Percentiles rank a stretch among this genome's conserved stretches.
Evolutionary conservation across 2,888 invertebrate genomes (phyloP).

Genomic region (Lasioglossum morio): DNA sequence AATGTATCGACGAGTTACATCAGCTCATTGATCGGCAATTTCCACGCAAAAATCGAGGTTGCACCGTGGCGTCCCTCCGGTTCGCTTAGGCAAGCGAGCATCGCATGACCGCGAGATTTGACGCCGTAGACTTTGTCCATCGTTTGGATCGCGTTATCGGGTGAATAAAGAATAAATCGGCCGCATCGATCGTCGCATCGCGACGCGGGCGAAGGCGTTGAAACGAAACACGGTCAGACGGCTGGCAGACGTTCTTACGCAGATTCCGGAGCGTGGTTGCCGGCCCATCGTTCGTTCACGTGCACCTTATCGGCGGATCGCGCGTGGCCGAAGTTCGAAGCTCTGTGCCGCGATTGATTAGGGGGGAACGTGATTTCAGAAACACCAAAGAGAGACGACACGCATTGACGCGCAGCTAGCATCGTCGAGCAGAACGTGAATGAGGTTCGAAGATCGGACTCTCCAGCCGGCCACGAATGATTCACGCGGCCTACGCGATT

Average conservation of each 20-base stretch:
- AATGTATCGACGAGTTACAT: too few species aligned
- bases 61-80: neutral
- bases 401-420: neutral
- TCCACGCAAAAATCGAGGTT: neutral
- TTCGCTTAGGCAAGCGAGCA: neutral
- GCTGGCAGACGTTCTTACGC: constrained; percentile 48
- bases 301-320: constrained; percentile 62
- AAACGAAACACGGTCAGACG: constrained; percentile 47
- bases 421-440: constrained; percentile 48
- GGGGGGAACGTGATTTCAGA: constrained; percentile 58
- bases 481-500: constrained; percentile 76
- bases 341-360: constrained; percentile 55
- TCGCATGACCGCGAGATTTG: neutral
- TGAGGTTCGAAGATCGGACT: constrained; percentile 73
- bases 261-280: constrained; percentile 21
- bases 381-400: constrained; percentile 24
- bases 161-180: constrained; percentile 13
- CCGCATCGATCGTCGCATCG: neutral
- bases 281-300: constrained; percentile 57
- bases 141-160: neutral
- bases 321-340: constrained; percentile 53
- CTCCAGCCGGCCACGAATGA: constrained; percentile 64
- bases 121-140: constrained; percentile 13
- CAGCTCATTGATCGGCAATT: too few species aligned
- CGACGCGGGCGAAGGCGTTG: neutral